These are phyloP conservation scores for Megatriorchis doriae DNA, from an alignment of 2,113 vertebrate genomes.

Conservation along the genomic window DNA sequence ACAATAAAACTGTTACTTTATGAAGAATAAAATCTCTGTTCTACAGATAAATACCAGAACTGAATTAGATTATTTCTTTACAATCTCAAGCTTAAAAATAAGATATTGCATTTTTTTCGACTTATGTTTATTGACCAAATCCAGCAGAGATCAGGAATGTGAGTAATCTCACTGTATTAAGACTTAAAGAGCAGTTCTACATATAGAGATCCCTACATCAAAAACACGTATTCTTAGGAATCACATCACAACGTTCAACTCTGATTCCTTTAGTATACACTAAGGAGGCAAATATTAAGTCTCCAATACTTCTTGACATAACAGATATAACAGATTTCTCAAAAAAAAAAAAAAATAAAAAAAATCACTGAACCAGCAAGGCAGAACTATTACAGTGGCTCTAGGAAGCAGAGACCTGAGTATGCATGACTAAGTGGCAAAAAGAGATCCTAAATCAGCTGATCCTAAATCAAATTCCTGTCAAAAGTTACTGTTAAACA, in stretches of 20 bases:
- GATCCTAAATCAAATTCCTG: background rate
- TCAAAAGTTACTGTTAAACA: background rate
- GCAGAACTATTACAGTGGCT: background rate
- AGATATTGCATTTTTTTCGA: background rate
- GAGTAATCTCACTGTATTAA: background rate
- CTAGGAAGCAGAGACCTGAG: background rate
- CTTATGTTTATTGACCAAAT: background rate
- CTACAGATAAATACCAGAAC: background rate
- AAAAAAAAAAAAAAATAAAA: background rate
- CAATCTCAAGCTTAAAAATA: background rate
- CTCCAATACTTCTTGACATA: background rate
- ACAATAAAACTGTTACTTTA: background rate
- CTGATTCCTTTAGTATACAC: background rate
- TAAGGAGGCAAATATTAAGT: background rate
- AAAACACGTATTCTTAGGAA: background rate
- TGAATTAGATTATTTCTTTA: background rate
- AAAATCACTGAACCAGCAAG: background rate
- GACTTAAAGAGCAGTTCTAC: background rate
- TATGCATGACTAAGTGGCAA: background rate
- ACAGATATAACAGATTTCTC: background rate
- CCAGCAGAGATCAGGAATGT: background rate
- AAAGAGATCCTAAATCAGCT: background rate
- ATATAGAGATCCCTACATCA: background rate
- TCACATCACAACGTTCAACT: rapidly evolving
- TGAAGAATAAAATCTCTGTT: background rate